A percentile compares a stretch with the other conserved stretches of the same genome.
These are phyloP conservation scores for Papilio polyxenes DNA, from an alignment of 1,140 invertebrate genomes.

Conservation along the genomic window DNA sequence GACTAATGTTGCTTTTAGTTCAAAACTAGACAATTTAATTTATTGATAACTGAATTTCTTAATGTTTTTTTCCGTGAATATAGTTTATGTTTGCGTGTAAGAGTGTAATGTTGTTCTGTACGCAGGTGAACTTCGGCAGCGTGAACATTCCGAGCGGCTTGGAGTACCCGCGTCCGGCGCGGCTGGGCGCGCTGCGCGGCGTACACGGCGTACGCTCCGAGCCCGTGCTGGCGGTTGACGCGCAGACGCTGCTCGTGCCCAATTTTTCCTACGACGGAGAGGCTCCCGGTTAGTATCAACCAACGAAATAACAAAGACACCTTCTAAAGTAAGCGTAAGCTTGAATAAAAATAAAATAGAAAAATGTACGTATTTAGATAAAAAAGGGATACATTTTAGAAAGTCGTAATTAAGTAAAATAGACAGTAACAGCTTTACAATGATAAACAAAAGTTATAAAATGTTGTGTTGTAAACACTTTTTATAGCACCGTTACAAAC, in stretches of 20 bases:
- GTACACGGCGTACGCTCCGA: slow-evolving; percentile 92
- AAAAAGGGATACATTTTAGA: not conserved
- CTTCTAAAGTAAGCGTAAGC: too few species aligned
- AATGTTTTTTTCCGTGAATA: too few species aligned
- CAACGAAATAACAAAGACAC: too few species aligned
- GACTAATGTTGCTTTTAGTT: too few species aligned
- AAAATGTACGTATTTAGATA: too few species aligned
- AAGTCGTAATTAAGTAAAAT: not conserved
- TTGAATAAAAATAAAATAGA: too few species aligned
- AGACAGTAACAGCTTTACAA: slow-evolving; percentile 2
- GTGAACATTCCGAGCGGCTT: slow-evolving; percentile 89
- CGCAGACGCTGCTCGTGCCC: slow-evolving; percentile 93
- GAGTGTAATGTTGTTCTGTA: not conserved
- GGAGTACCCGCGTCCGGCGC: slow-evolving; percentile 91
- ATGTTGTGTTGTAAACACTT: not conserved
- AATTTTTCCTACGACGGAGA: slow-evolving; percentile 94
- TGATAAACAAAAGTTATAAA: slow-evolving; percentile 16
- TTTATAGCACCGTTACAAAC: not conserved
- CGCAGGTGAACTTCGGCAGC: slow-evolving; percentile 94
- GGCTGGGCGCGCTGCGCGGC: slow-evolving; percentile 87
- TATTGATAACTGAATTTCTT: too few species aligned
- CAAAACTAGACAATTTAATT: too few species aligned
- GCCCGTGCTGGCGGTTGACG: slow-evolving; percentile 92
- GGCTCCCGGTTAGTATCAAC: slow-evolving; percentile 87
- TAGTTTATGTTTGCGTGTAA: too few species aligned